These are phyloP conservation scores for Tribolium madens DNA, from an alignment of 1,140 invertebrate genomes.

Conservation along the genomic window DNA sequence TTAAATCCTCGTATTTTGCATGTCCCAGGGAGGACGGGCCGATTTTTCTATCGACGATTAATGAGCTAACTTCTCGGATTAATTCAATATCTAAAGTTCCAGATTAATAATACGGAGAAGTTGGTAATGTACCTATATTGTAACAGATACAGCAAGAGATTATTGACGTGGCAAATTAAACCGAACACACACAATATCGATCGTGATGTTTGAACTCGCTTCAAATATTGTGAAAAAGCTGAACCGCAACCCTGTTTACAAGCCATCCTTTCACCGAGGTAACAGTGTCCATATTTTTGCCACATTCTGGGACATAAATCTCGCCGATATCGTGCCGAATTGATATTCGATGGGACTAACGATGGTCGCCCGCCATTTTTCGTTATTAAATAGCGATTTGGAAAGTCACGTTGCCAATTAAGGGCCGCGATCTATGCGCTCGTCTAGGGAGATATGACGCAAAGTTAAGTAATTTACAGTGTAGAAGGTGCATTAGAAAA, in stretches of 20 bases:
- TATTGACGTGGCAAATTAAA: conserved; percentile 25
- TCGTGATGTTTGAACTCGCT: background rate
- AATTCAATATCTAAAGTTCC: conserved; percentile 17
- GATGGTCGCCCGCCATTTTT: background rate
- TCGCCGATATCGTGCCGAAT: background rate
- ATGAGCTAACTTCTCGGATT: conserved; percentile 35
- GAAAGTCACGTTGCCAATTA: background rate
- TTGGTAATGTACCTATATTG: conserved; percentile 28
- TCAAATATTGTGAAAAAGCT: background rate
- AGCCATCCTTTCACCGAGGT: background rate
- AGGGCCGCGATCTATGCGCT: background rate
- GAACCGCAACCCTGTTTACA: background rate
- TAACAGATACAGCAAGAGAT: conserved; percentile 20
- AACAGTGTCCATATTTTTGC: background rate
- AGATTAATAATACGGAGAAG: conserved; percentile 16
- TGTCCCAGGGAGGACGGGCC: background rate
- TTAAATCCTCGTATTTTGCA: conserved; percentile 27
- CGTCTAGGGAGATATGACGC: background rate
- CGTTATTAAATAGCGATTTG: conserved; percentile 1
- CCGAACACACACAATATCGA: background rate
- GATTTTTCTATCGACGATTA: conserved; percentile 11
- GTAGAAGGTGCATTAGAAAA: background rate
- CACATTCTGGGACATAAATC: background rate
- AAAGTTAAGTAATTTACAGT: background rate
- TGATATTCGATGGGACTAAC: conserved; percentile 14